Evolutionary conservation across 1,140 invertebrate genomes (phyloP), one percentile per base, ranked within the genome.

Genomic region (Lepeophtheirus salmonis): DNA sequence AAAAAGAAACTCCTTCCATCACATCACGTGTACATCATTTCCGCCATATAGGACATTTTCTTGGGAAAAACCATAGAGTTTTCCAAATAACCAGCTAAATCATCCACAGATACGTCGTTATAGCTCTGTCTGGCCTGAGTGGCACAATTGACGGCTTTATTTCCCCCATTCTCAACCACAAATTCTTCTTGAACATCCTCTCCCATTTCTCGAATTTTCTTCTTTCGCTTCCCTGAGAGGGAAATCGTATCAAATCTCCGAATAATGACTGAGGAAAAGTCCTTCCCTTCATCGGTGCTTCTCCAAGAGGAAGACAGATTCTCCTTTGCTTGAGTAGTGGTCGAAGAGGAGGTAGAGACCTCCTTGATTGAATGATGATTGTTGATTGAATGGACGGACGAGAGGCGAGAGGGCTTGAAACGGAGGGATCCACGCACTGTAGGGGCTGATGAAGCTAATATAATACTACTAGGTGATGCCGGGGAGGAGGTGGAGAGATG

Each of bases 31-130:
- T 92, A 92, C 88, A 91, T 91, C 86, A 90, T 89, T 74, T 91
- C 87, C 57, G 89, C 89, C 88, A 91, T 91, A 54, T 83, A 81
- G 25, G 87, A 90, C 89, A 91, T 92, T 71, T 92, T 91, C 72
- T 88, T 89, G 63, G 89, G 89, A 75, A 92, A 89, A 78, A 91
- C 84, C 60, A 91, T 84, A 69, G 86, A 81, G 65, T 86, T 84
- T 71, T 92, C 88, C 70, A 91, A 88, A 71, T 92, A 92, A 68
- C 84, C 85, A 55, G 88, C 88, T 64, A 92, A 74, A 74, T 91
- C 88, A 67, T 89, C 84, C 65, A 90, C 89, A 49, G 83, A 89
- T 48, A 87, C 71, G 65, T 78, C 76, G 66, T 73, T 80, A 72
- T 84, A 64, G 60, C 63, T 56, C 14, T 51, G 60, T 24, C 55